Conservation (phyloP, 2,888 invertebrate genomes). For the Silvanus unidentatus region DNA sequence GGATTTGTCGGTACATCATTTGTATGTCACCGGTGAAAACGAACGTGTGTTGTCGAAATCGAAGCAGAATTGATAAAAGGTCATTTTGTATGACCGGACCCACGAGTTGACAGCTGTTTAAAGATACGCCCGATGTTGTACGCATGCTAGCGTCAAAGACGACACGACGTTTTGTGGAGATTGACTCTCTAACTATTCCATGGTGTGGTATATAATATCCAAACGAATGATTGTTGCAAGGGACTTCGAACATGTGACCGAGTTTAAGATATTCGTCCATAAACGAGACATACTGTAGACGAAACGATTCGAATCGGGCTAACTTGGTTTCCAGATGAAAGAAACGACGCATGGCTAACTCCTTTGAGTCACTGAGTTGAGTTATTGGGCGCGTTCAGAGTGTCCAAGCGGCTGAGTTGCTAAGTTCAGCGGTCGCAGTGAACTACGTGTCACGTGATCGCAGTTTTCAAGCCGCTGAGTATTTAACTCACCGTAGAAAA, state of each 20-base stretch:
- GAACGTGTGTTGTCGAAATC: background rate
- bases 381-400: too few relatives aligned
- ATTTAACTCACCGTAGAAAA: too few relatives aligned
- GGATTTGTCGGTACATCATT: conserved; percentile 1
- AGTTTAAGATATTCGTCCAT: background rate
- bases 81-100: background rate
- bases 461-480: too few relatives aligned
- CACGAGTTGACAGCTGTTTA: background rate
- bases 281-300: background rate
- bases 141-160: background rate
- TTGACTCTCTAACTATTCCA: background rate
- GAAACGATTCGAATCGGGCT: background rate
- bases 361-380: background rate
- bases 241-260: background rate
- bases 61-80: background rate
- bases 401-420: too few relatives aligned
- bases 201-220: conserved; percentile 1
- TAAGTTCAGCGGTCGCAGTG: too few relatives aligned
- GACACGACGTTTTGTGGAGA: conserved; percentile 2
- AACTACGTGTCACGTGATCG: too few relatives aligned
- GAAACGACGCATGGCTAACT: conserved; percentile 1
- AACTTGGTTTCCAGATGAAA: background rate
- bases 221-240: background rate
- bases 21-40: background rate
- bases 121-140: background rate